Evolutionary conservation across 92 coral and sea anemone genomes (phyloP).

Genomic region (Palythoa caribaeorum): DNA sequence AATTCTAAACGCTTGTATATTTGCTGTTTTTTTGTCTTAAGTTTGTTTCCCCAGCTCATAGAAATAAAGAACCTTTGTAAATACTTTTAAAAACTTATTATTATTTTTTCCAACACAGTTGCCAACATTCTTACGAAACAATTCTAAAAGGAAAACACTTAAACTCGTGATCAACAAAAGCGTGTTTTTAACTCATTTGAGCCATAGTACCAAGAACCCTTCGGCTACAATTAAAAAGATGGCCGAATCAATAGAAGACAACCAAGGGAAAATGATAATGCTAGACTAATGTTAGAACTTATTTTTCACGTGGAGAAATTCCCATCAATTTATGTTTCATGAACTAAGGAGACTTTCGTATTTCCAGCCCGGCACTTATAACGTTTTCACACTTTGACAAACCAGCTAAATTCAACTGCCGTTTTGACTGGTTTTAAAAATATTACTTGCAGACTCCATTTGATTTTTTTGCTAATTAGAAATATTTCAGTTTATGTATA

Average conservation of each 20-base stretch:
- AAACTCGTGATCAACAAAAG: background rate
- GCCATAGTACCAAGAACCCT: background rate
- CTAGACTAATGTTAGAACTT: background rate
- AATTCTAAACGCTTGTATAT: background rate
- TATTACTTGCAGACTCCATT: too few relatives aligned
- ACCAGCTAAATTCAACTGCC: too few relatives aligned
- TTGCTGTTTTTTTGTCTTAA: background rate
- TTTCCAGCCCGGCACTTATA: background rate
- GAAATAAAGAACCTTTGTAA: slow-evolving; percentile 15
- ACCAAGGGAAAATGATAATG: background rate
- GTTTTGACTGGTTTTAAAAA: too few relatives aligned
- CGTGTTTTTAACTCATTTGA: background rate
- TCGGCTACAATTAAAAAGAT: background rate
- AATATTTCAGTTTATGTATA: too few relatives aligned
- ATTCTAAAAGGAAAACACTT: background rate
- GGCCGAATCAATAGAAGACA: background rate
- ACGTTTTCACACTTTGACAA: too few relatives aligned
- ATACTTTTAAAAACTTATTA: background rate
- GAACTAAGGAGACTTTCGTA: background rate
- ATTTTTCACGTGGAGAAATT: background rate
- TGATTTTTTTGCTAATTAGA: too few relatives aligned
- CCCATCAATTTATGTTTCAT: background rate
- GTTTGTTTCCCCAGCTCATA: slow-evolving; percentile 26
- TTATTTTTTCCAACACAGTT: background rate
- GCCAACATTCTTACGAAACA: background rate